Base-by-base conservation (phyloP, 2,113 vertebrate genomes). In the Trogon surrucura region DNA sequence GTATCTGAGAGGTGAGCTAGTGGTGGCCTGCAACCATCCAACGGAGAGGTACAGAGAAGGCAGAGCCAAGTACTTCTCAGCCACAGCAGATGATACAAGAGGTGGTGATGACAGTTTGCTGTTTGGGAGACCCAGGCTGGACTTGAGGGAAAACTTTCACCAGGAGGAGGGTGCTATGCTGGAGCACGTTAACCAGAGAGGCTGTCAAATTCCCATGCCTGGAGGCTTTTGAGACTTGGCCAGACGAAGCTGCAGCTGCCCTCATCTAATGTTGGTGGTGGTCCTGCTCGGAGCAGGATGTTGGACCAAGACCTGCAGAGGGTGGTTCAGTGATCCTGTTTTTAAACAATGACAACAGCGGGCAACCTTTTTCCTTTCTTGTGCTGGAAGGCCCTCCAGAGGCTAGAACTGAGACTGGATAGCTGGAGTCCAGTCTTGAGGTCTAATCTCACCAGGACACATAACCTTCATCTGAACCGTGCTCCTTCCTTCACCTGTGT, bases 371-470 rank as follows among this genome's bases (percentile, higher is more conserved):
- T 73, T 80, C 16, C 32, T 78, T 78, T 26, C 53, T 58, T 58
- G 10, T 56, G 15, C 29, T 89, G 58, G 13, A 51, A 80, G 45
- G 25, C 32, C 11, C 34, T 69, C 45, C 45, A 73, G 45, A 67
- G 48, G 12, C 18, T 48, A 67, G 57, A 67, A 82, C 8, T 0
- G 0, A 51, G 30, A 41, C 13, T 9, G 64, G 27, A 32, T 3
- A 60, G 14, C 29, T 72, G 38, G n/a, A 77, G 47, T 84, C 41
- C 26, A 34, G 7, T 23, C 29, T 4, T 41, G 60, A 72, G 54
- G 38, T 54, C 15, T 23, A 22, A 69, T n/a, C 45, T 48, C 18
- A 36, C 6, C 13, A 45, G 12, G 36, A 29, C 8, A 11, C 1
- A 6, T 20, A 64, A 20, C 34, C 78, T 87, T 80, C 38, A 12